Base-by-base conservation (phyloP, 2,113 vertebrate genomes). In the Entosphenus tridentatus region DNA sequence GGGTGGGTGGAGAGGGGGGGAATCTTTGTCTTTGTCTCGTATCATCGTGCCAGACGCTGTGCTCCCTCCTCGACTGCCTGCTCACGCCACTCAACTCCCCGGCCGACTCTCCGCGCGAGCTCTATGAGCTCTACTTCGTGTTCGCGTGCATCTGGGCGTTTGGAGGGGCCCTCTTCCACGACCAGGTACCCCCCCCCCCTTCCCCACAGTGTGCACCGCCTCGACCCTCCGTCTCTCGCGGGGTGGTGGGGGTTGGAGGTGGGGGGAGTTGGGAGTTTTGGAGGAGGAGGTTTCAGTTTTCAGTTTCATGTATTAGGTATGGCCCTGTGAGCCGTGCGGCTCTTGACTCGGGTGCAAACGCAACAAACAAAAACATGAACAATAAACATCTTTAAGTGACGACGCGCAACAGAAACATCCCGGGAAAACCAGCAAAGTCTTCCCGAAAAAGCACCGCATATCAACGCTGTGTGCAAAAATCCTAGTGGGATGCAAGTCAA, bases 111-210 rank as follows among this genome's bases (percentile, higher is more conserved):
- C 79, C 80, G 65, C 75, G 81, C 73, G 77, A 85, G 70, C 78
- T 86, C 70, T 84, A 79, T 70, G 81, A 85, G 75, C 80, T 82
- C 70, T 84, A 78, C 76, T 85, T 89, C 79, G 84, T 82, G 72
- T 86, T 84, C 73, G 79, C 80, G 72, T 83, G 79, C 56, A 78
- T 86, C 72, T 84, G 81, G 78, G 78, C 81, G 70, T 87, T 86
- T 70, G 83, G 83, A 71, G 85, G 83, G 1, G 79, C 82, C 57
- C 81, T 86, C 18, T 84, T 85, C 73, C 81, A 82, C 69, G 83
- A 86, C 75, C 85, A 88, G 76, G 85, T 88, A 72, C 74, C 80
- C 68, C 56, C 69, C 65, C 56, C 17, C 12, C 69, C 57, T 11
- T 5, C 39, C 39, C 39, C 39, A 39, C 39, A 39, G 39, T 39